phyloP scores from a whole-genome alignment of 2,113 vertebrate species.

The Urocynchramus pylzowi region DNA sequence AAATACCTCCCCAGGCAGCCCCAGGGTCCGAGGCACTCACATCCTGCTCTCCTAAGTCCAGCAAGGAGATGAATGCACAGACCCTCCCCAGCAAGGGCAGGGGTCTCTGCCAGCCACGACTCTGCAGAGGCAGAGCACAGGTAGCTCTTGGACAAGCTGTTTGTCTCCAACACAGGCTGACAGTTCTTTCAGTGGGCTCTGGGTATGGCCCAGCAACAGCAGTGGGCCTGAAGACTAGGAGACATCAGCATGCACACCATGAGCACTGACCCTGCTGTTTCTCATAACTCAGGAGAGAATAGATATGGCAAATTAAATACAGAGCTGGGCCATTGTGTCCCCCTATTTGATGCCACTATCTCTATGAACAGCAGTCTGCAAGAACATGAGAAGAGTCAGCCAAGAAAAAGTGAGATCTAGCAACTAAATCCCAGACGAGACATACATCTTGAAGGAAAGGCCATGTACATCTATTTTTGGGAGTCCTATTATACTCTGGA shows the following conservation, averaged over 20 bases:
- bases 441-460: not conserved
- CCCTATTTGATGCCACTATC: not conserved
- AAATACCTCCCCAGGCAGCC: not conserved
- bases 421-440: not conserved
- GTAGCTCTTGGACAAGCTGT: not conserved
- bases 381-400: not conserved
- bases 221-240: not conserved
- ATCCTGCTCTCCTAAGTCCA: rapidly evolving
- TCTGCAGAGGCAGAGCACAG: not conserved
- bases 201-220: not conserved
- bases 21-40: rapidly evolving
- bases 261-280: not conserved
- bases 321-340: not conserved
- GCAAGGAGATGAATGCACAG: not conserved
- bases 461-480: not conserved
- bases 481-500: not conserved
- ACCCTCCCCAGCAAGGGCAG: not conserved
- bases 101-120: not conserved
- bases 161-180: not conserved
- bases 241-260: not conserved
- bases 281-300: not conserved
- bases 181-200: not conserved
- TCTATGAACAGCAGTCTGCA: not conserved
- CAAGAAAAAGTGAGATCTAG: not conserved
- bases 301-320: not conserved